A percentile compares a stretch with the other conserved stretches of the same genome.
These are phyloP conservation scores for Hydrolagus affinis DNA, from an alignment of 2,113 vertebrate species.

Conservation along the genomic window DNA sequence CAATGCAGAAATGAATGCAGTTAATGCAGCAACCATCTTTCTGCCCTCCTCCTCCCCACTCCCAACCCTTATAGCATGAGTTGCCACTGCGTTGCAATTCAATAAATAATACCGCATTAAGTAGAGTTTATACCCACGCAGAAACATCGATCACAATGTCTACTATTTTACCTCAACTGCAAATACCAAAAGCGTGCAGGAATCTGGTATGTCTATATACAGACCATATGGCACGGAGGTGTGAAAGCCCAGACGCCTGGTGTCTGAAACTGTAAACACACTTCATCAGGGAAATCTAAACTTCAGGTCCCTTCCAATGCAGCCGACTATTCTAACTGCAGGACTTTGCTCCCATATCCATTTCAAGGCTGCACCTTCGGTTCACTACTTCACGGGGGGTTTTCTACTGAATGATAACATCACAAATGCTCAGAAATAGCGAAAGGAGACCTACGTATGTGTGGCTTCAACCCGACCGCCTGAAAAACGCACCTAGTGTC, in stretches of 20 bases:
- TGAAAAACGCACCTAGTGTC: too few relatives aligned
- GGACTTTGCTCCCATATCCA: background rate
- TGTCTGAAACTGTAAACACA: background rate
- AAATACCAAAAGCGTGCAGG: background rate
- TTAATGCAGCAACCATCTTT: too few relatives aligned
- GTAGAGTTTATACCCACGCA: background rate
- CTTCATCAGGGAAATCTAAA: background rate
- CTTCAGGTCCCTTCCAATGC: constrained; percentile 5
- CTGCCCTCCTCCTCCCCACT: background rate
- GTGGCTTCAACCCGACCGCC: too few relatives aligned
- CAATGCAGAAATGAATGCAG: too few relatives aligned
- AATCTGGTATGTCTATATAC: background rate
- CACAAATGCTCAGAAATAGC: background rate
- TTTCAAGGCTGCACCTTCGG: background rate
- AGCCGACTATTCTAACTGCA: background rate
- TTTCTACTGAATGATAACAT: background rate
- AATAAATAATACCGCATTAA: background rate
- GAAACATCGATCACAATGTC: background rate
- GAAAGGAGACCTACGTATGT: too few relatives aligned
- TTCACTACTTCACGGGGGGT: background rate
- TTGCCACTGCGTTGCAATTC: background rate
- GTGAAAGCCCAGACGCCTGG: background rate
- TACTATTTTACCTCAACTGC: background rate
- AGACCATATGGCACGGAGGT: background rate
- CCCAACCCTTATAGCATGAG: too few relatives aligned